These are phyloP conservation scores for Empidonax traillii DNA, from an alignment of 2,113 vertebrate species.

Conservation along the genomic window DNA sequence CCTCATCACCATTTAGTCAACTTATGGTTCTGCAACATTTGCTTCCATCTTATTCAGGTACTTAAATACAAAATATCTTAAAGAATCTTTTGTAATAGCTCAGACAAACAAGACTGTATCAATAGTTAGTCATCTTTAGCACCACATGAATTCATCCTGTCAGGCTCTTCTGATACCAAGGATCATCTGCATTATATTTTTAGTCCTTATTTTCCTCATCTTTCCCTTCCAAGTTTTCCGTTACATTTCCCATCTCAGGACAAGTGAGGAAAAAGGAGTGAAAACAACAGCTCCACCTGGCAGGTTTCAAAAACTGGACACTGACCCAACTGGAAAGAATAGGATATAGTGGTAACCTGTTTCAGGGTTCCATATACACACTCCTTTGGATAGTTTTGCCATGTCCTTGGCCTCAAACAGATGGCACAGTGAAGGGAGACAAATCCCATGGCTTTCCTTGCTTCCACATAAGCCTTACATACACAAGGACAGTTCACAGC, in stretches of 20 bases:
- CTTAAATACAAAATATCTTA: not conserved
- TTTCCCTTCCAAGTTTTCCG: not conserved
- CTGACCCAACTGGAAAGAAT: not conserved
- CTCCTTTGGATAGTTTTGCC: not conserved
- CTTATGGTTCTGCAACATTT: not conserved
- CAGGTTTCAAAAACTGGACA: not conserved
- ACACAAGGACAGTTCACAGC: not conserved
- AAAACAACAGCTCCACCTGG: not conserved
- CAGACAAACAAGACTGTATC: not conserved
- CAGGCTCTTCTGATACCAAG: not conserved
- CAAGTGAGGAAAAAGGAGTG: not conserved
- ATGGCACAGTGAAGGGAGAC: not conserved
- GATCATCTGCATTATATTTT: not conserved
- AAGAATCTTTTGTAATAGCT: not conserved
- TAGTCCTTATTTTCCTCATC: not conserved
- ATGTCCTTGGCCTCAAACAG: not conserved
- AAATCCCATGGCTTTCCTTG: rapidly evolving
- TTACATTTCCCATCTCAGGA: not conserved
- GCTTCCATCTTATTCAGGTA: not conserved
- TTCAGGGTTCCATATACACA: not conserved
- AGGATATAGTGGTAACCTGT: not conserved
- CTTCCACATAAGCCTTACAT: not conserved
- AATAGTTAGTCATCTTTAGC: not conserved
- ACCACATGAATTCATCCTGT: not conserved
- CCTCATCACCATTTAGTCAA: not conserved